Evolutionary conservation across 1,140 invertebrate genomes (phyloP).

Genomic region (Zophobas atratus): DNA sequence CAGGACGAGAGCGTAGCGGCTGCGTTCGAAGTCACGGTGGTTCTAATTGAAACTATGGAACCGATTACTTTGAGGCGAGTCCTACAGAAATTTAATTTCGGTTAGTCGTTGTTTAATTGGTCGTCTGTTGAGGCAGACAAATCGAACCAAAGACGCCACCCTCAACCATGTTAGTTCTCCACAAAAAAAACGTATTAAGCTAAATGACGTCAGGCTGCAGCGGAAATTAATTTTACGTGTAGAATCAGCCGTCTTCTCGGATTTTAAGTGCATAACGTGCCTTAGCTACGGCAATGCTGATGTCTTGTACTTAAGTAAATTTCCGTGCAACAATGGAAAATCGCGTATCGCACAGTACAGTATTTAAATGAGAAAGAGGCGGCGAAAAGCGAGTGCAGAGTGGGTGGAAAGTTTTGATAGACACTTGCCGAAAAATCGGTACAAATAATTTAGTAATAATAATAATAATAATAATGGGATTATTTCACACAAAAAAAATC

Average conservation of each 20-base stretch:
- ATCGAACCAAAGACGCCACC: neutral
- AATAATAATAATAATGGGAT: no score
- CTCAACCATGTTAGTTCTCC: neutral
- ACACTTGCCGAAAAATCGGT: no score
- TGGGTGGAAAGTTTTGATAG: no score
- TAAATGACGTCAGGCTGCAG: slow-evolving; percentile 24
- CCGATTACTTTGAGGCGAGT: neutral
- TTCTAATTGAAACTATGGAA: no score
- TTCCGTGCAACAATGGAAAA: slow-evolving; percentile 37
- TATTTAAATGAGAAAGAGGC: slow-evolving; percentile 35
- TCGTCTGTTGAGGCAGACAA: neutral
- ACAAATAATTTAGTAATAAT: no score
- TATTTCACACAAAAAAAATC: no score
- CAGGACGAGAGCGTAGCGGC: slow-evolving; percentile 34
- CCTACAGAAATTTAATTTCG: neutral
- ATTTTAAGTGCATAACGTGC: slow-evolving; percentile 44
- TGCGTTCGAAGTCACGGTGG: slow-evolving; percentile 3
- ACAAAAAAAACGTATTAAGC: neutral
- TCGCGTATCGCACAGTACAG: slow-evolving; percentile 17
- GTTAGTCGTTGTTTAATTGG: neutral
- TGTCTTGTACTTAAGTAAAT: slow-evolving; percentile 46
- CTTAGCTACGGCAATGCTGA: slow-evolving; percentile 11
- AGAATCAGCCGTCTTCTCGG: slow-evolving; percentile 5
- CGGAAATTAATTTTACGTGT: slow-evolving; percentile 43
- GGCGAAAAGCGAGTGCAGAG: slow-evolving; percentile 14